Conservation (phyloP, 2,888 invertebrate genomes). For the Clistopyga incitator region DNA sequence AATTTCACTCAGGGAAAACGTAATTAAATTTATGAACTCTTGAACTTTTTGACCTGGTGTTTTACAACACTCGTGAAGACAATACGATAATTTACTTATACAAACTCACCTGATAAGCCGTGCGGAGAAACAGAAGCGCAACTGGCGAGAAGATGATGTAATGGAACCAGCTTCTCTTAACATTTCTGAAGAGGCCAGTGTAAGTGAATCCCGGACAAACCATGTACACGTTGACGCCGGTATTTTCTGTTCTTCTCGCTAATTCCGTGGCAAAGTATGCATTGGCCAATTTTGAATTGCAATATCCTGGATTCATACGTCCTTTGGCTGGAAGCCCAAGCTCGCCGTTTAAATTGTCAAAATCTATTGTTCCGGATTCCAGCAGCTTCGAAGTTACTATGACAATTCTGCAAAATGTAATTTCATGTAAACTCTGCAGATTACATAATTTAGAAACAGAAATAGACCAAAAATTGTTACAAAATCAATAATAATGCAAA, state of each 20-base stretch:
- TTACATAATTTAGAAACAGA: too few relatives aligned
- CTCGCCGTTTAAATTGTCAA: slow-evolving; percentile 88
- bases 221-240: slow-evolving; percentile 88
- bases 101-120: slow-evolving; percentile 88
- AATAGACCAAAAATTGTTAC: too few relatives aligned
- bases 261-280: slow-evolving; percentile 89
- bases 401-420: slow-evolving; percentile 86
- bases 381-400: slow-evolving; percentile 90
- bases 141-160: slow-evolving; percentile 90
- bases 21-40: too few relatives aligned
- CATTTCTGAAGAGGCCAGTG: slow-evolving; percentile 90
- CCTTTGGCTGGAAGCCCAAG: slow-evolving; percentile 83
- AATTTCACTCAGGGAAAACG: too few relatives aligned
- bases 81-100: neutral
- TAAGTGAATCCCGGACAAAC: slow-evolving; percentile 93
- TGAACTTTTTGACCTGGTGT: too few relatives aligned
- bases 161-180: slow-evolving; percentile 89
- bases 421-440: too few relatives aligned
- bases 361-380: slow-evolving; percentile 89
- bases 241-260: slow-evolving; percentile 86
- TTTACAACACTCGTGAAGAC: too few relatives aligned
- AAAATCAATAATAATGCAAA: too few relatives aligned
- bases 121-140: slow-evolving; percentile 89
- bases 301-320: slow-evolving; percentile 87
- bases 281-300: slow-evolving; percentile 92